A percentile compares a stretch with the other conserved stretches of the same genome.
Conservation (phyloP, 2,113 vertebrate genomes). For the Mesembrinibis cayennensis region DNA sequence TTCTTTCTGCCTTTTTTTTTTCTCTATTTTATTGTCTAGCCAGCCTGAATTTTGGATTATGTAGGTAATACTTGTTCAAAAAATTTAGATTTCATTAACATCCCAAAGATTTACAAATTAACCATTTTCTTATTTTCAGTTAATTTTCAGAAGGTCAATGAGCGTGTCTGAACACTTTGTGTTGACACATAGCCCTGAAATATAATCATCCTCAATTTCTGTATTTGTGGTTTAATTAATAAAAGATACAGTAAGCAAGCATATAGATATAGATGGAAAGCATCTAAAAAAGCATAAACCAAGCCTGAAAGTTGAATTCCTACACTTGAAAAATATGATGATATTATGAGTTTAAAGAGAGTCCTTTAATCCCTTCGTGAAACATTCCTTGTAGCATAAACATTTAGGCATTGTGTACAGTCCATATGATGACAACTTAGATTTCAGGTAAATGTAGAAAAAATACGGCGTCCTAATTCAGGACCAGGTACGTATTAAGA, state of each 20-base stretch:
- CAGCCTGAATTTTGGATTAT: neutral
- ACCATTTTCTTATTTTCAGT: neutral
- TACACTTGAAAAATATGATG: neutral
- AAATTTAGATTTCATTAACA: neutral
- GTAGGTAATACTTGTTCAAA: neutral
- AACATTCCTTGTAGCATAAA: neutral
- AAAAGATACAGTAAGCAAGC: neutral
- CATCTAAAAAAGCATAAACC: neutral
- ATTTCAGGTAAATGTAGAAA: neutral
- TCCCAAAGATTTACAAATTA: neutral
- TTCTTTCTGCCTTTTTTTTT: neutral
- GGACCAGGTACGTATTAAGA: neutral
- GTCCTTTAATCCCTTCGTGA: neutral
- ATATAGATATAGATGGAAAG: neutral
- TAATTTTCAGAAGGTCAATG: neutral
- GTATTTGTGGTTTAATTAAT: neutral
- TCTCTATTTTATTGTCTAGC: neutral
- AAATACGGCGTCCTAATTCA: neutral
- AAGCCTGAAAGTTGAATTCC: neutral
- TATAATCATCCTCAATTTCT: neutral
- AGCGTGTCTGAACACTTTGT: neutral
- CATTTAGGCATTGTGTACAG: neutral
- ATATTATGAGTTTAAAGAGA: neutral
- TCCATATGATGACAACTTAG: neutral
- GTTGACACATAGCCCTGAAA: neutral